Conservation (phyloP, 2,888 invertebrate genomes). For the Cordylochernes scorpioides region DNA sequence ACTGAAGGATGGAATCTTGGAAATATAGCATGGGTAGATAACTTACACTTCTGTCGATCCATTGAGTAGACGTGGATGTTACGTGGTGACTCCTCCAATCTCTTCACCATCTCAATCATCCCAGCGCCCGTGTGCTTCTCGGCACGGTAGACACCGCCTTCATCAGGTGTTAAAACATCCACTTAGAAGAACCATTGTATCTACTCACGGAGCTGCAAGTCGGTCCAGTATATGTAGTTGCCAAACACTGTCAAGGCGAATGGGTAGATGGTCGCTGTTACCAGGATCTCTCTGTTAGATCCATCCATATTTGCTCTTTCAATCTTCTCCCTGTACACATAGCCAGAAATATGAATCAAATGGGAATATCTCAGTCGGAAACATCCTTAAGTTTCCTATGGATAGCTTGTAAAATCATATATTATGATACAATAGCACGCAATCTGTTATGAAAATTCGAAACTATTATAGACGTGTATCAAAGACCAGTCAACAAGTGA, state of each 20-base stretch:
- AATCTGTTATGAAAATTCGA: no score
- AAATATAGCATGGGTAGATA: no score
- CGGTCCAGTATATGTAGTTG: slow-evolving; percentile 86
- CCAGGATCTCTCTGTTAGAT: slow-evolving; percentile 42
- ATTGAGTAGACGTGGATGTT: slow-evolving; percentile 66
- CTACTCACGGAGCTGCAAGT: slow-evolving; percentile 43
- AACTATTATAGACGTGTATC: no score
- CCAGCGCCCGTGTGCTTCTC: slow-evolving; percentile 90
- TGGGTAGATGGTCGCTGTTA: slow-evolving; percentile 75
- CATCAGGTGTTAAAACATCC: not conserved
- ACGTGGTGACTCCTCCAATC: slow-evolving; percentile 69
- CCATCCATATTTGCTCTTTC: slow-evolving; percentile 74
- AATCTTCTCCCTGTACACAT: slow-evolving; percentile 42
- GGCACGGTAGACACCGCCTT: slow-evolving; percentile 61
- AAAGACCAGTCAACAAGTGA: no score
- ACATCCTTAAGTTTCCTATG: no score
- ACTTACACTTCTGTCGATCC: slow-evolving; percentile 43
- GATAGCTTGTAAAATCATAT: no score
- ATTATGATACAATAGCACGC: no score
- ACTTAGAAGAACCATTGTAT: not conserved
- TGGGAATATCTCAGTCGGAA: no score
- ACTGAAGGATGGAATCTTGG: no score
- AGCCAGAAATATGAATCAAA: no score
- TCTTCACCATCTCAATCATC: slow-evolving; percentile 73
- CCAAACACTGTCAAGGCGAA: slow-evolving; percentile 73